phyloP scores from a whole-genome alignment of 2,113 vertebrate genomes.

The Hydropotes inermis region DNA sequence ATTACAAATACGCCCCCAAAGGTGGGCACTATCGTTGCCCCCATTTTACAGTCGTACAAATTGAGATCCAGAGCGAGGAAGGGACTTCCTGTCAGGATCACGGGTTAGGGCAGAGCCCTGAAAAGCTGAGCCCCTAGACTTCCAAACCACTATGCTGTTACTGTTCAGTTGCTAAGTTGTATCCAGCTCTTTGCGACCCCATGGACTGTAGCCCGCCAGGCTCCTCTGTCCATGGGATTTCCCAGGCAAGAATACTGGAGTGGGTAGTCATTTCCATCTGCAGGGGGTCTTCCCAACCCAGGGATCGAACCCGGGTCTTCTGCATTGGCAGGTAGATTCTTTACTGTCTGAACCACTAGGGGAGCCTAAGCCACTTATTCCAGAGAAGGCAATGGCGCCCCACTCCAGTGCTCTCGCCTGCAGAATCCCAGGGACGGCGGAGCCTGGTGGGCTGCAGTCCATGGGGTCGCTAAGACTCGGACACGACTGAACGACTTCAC shows the following conservation, averaged over 20 bases:
- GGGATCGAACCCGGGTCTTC: not conserved
- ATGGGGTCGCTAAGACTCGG: too few species aligned
- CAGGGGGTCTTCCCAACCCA: not conserved
- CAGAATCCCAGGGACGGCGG: too few species aligned
- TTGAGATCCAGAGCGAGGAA: not conserved
- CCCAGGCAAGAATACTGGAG: not conserved
- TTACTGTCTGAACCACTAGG: not conserved
- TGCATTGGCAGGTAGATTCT: not conserved
- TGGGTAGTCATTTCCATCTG: not conserved
- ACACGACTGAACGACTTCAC: too few species aligned
- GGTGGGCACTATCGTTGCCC: not conserved
- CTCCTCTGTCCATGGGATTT: not conserved
- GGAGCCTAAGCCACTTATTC: not conserved
- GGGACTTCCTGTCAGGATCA: not conserved
- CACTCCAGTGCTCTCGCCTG: too few species aligned
- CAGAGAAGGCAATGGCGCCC: too few species aligned
- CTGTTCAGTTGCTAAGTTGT: not conserved
- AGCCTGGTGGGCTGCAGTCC: too few species aligned
- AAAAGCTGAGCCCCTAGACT: not conserved
- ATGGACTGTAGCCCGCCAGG: not conserved
- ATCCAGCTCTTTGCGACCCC: not conserved
- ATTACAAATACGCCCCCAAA: not conserved
- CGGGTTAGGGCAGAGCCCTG: not conserved
- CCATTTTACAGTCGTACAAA: not conserved
- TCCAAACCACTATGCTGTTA: not conserved